Conservation (phyloP, 2,797 vertebrate species). For the Mormyrus hasselquistii region DNA sequence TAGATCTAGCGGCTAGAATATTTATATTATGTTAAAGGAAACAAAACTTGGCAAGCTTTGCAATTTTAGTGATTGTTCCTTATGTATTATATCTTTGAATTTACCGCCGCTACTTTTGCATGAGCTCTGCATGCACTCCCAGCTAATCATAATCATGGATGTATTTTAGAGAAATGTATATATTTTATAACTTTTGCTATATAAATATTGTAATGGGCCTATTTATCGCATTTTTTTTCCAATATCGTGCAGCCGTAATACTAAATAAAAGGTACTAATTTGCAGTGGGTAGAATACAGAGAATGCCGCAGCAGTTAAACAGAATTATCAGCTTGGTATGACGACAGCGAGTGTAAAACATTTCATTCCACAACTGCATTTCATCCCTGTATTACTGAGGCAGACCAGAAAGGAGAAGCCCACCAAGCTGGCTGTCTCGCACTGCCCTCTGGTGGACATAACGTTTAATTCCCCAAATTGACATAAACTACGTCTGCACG, state of each 20-base stretch:
- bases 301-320: too few species aligned
- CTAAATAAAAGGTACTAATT: too few species aligned
- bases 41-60: not conserved
- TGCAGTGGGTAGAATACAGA: too few species aligned
- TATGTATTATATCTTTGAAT: not conserved
- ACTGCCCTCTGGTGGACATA: not conserved
- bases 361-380: not conserved
- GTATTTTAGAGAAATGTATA: not conserved
- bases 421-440: not conserved
- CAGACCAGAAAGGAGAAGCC: not conserved
- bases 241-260: too few species aligned
- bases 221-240: too few species aligned
- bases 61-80: not conserved
- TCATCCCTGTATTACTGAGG: not conserved
- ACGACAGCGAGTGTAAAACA: not conserved
- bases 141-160: not conserved
- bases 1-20: not conserved
- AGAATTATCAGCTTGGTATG: too few species aligned
- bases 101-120: not conserved
- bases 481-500: not conserved
- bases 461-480: not conserved
- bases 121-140: not conserved
- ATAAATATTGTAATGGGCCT: too few species aligned
- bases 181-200: not conserved
- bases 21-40: not conserved